phyloP scores from a whole-genome alignment of 53 echinoderm and acorn worm species.

The Apostichopus leukothele region DNA sequence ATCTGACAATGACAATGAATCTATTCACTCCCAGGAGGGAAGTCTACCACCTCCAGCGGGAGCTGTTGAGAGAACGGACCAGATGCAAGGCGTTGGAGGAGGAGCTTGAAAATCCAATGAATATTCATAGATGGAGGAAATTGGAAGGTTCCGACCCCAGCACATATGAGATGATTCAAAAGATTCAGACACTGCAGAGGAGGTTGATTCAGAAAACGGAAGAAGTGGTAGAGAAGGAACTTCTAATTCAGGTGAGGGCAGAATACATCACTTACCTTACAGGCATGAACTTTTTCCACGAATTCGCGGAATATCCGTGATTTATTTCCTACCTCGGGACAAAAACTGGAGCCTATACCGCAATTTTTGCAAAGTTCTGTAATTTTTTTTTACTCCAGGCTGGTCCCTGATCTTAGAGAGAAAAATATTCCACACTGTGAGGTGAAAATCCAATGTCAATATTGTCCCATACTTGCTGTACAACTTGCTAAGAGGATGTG shows the following conservation, averaged over 20 bases:
- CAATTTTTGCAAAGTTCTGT: too few species aligned
- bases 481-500: too few species aligned
- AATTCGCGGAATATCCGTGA: too few species aligned
- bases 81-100: conserved; percentile 97
- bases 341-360: too few species aligned
- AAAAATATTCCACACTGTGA: too few species aligned
- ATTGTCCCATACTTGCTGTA: too few species aligned
- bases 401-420: too few species aligned
- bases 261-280: not conserved
- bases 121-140: conserved; percentile 98
- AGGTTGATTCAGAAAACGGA: conserved; percentile 96
- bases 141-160: conserved; percentile 98
- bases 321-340: too few species aligned
- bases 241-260: conserved; percentile 83
- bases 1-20: too few species aligned
- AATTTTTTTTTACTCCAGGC: too few species aligned
- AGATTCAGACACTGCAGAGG: conserved; percentile 94
- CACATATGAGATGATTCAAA: conserved; percentile 99
- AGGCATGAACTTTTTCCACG: too few species aligned
- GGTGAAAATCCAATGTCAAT: too few species aligned
- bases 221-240: conserved; percentile 98
- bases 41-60: conserved; percentile 97
- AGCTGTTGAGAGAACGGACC: conserved; percentile 86
- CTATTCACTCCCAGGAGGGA: conserved; percentile 67
- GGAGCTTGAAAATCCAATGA: conserved; percentile 99